A percentile compares a stretch with the other conserved stretches of the same genome.
phyloP scores from a whole-genome alignment of 2,797 vertebrate species.

The Rhabdophis nuchalis region DNA sequence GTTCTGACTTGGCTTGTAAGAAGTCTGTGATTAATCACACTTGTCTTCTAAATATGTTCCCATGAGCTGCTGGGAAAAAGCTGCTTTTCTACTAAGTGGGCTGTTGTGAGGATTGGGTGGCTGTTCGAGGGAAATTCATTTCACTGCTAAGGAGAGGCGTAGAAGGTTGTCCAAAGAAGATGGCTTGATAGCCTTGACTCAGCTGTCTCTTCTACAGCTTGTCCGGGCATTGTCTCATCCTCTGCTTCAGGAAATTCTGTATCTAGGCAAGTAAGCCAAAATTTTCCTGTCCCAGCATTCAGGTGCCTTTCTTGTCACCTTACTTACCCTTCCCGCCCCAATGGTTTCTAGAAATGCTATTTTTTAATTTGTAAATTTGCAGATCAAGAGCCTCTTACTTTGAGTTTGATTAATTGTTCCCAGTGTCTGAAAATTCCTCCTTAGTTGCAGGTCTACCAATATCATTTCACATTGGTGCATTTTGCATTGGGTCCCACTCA shows the following conservation, averaged over 20 bases:
- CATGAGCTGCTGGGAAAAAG: background rate
- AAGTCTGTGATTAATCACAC: background rate
- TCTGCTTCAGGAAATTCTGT: background rate
- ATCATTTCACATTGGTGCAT: background rate
- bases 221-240: background rate
- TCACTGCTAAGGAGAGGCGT: background rate
- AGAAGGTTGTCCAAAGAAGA: constrained; percentile 1
- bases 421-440: background rate
- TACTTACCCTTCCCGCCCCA: rapidly evolving
- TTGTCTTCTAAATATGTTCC: background rate
- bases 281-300: background rate
- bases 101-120: constrained; percentile 6
- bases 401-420: background rate
- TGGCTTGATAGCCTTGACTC: no score
- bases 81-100: background rate
- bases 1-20: constrained; percentile 11
- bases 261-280: background rate
- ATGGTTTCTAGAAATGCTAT: background rate
- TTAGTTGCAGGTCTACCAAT: background rate
- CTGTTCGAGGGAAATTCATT: background rate
- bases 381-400: background rate
- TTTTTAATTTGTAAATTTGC: background rate
- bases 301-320: background rate
- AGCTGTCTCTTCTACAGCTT: background rate
- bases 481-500: background rate